Evolutionary conservation across 2,888 invertebrate species (phyloP), one percentile per base, ranked within the genome.

Genomic region (Panzeria rudis): DNA sequence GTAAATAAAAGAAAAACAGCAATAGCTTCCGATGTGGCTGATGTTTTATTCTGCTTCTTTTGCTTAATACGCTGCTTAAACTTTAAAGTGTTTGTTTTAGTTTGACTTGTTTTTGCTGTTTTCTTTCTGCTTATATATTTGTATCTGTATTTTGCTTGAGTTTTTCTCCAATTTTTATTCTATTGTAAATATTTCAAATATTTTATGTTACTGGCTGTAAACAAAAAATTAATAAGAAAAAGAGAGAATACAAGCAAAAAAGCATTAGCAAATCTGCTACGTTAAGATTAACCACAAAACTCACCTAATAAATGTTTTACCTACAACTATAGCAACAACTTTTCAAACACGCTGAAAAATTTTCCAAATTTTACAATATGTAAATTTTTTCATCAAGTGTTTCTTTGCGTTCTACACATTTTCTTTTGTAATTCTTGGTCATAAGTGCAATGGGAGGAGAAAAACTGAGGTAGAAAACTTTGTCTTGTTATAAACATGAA

Each of bases 71-170:
- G 78, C 62, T 79, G 50, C 83, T 83, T 79, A 69, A 83, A 79
- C 38, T 79, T 83, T 78, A 64, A 79, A 83, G 83, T 75, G 69
- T 79, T 78, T 84, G 64, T 62, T 75, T 66, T 64, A 64, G 71
- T 64, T 79, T 50, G 35, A 25, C 29, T 38, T 68, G 41, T 41
- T 66, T 38, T 38, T 68, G 41, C 41, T 66, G 29, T 47, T 68
- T 66, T 52, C 3, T 35, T 54, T 0, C 15, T 20, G 25, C 32
- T 20, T 11, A n/a, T 44, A 15, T 32, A 44, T 44, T n/a, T 52
- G 0, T 20, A 32, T n/a, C 35, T 52, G n/a, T 35, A n/a, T 20
- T 15, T 38, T 32, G 6, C 15, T 23, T 54, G 56, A 44, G 54
- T 64, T 20, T 68, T 15, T n/a, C 17, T 38, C 2, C 9, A 44